Conservation (phyloP, 2,888 invertebrate genomes). For the Anoncus sp. region DNA sequence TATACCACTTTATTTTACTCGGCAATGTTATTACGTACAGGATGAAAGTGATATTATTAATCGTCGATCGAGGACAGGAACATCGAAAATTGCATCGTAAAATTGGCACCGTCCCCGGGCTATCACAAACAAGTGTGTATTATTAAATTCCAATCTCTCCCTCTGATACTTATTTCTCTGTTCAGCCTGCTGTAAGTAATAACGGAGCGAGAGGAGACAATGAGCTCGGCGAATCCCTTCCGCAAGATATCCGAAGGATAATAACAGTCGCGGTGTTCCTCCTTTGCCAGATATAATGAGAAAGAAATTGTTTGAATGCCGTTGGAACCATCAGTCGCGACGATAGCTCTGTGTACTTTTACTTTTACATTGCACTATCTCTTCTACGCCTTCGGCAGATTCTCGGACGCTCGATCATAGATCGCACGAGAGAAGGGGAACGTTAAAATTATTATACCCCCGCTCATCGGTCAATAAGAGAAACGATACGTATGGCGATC, state of each 20-base stretch:
- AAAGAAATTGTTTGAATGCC: constrained; percentile 37
- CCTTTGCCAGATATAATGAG: constrained; percentile 40
- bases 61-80: not conserved
- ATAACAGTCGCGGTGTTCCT: constrained; percentile 43
- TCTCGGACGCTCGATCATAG: not conserved
- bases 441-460: not conserved
- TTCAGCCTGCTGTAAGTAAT: no score
- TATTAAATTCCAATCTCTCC: constrained; percentile 55
- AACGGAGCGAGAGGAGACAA: constrained; percentile 42
- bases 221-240: constrained; percentile 37
- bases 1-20: no score
- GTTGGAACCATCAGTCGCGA: not conserved
- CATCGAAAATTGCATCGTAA: constrained; percentile 9
- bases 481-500: not conserved
- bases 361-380: constrained; percentile 13
- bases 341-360: constrained; percentile 20
- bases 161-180: no score
- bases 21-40: no score
- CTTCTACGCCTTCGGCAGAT: constrained; percentile 11
- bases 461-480: not conserved
- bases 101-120: constrained; percentile 27
- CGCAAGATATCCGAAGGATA: constrained; percentile 45
- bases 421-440: not conserved
- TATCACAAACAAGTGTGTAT: no score
- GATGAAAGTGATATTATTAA: not conserved